Percentiles rank a stretch among this genome's conserved stretches.
Evolutionary conservation across 2,797 vertebrate genomes (phyloP).

Genomic region (Sebastiscus tertius): DNA sequence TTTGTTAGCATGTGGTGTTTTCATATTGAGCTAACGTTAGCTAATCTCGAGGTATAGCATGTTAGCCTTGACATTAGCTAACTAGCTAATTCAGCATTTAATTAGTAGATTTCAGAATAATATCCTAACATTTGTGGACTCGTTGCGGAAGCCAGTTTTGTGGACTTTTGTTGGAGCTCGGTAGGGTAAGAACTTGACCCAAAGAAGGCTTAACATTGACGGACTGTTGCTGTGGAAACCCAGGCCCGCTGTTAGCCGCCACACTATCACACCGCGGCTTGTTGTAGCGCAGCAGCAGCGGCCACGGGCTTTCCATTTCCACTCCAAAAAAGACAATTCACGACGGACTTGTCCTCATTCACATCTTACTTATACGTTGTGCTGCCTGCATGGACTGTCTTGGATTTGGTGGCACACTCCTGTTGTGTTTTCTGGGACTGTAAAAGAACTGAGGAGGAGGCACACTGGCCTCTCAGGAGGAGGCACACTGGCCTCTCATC

Average conservation of each 20-base stretch:
- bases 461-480: no score
- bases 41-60: conserved; percentile 50
- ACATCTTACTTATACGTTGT: background rate
- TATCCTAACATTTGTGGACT: conserved; percentile 24
- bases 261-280: conserved; percentile 14
- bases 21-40: conserved; percentile 36
- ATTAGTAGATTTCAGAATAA: background rate
- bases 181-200: no score
- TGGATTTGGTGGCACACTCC: conserved; percentile 51
- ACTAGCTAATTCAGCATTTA: background rate
- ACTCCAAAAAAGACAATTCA: conserved; percentile 54
- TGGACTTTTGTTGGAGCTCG: conserved; percentile 33
- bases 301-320: conserved; percentile 22
- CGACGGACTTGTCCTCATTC: conserved; percentile 55
- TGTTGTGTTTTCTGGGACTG: conserved; percentile 64
- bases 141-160: conserved; percentile 2
- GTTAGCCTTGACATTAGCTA: conserved; percentile 41
- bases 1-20: conserved; percentile 45
- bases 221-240: conserved; percentile 45
- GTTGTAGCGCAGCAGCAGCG: conserved; percentile 20
- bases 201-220: conserved; percentile 6
- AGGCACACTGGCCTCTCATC: conserved; percentile 28
- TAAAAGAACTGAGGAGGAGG: conserved; percentile 59
- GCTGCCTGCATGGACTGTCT: conserved; percentile 50
- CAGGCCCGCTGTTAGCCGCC: conserved; percentile 60